Evolutionary conservation across 2,113 vertebrate species (phyloP).

Genomic region (Paralichthys olivaceus): DNA sequence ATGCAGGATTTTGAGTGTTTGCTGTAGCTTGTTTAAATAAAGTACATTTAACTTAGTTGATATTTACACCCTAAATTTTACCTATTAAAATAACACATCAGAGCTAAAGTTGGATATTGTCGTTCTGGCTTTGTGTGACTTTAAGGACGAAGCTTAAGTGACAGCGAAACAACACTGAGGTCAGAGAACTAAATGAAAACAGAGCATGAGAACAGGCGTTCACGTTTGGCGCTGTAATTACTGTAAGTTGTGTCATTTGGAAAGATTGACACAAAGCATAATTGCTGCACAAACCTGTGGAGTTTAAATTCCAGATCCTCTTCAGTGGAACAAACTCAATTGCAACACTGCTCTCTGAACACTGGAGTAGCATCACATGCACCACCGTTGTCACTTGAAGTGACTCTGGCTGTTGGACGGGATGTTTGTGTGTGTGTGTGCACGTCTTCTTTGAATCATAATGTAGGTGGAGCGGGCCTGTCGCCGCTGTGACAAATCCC

Average conservation of each 20-base stretch:
- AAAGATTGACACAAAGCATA: conserved; percentile 57
- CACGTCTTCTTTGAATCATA: conserved; percentile 59
- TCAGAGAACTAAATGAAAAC: conserved; percentile 48
- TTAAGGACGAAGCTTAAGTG: conserved; percentile 3
- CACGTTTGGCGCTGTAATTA: conserved; percentile 69
- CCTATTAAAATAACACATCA: background rate
- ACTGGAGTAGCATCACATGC: conserved; percentile 74
- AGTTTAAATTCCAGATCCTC: conserved; percentile 69
- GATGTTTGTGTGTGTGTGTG: conserved; percentile 26
- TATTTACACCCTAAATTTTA: background rate
- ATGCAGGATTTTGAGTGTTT: no score
- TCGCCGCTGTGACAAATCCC: conserved; percentile 77
- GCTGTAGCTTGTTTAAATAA: background rate
- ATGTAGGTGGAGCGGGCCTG: conserved; percentile 68
- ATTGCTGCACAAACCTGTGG: conserved; percentile 67
- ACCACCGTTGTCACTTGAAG: conserved; percentile 70
- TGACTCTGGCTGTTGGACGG: conserved; percentile 62
- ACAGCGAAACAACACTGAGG: conserved; percentile 26
- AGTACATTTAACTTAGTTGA: background rate
- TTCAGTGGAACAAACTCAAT: conserved; percentile 78
- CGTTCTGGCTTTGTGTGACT: background rate
- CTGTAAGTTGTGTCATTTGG: conserved; percentile 51
- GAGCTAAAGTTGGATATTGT: background rate
- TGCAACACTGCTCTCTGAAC: conserved; percentile 73
- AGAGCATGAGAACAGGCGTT: conserved; percentile 38